Conservation (phyloP, 2,113 vertebrate species). For the Puffinus mauretanicus region DNA sequence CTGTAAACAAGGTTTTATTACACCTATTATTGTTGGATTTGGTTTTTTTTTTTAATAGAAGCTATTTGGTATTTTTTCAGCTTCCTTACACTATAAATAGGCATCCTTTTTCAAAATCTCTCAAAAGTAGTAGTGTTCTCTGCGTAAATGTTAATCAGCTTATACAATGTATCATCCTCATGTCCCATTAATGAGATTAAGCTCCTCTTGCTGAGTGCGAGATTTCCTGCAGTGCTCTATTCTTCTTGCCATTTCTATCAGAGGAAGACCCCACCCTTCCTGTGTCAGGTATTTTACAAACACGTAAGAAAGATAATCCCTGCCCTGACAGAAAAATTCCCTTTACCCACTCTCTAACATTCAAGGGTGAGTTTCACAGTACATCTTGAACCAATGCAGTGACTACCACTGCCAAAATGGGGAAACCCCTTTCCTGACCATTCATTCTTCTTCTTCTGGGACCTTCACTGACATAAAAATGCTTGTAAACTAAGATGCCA, state of each 20-base stretch:
- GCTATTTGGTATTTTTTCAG: background rate
- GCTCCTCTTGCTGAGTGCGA: background rate
- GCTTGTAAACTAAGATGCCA: background rate
- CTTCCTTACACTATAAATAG: background rate
- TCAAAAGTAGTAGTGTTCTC: background rate
- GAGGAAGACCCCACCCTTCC: slow-evolving; percentile 28
- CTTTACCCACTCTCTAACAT: background rate
- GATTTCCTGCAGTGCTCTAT: slow-evolving; percentile 13
- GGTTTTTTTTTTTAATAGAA: background rate
- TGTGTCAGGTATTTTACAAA: background rate
- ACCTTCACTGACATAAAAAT: background rate
- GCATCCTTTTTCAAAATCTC: background rate
- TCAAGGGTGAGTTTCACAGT: background rate
- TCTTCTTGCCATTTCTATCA: background rate
- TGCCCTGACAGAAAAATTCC: background rate
- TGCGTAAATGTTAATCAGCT: slow-evolving; percentile 40
- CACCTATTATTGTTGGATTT: background rate
- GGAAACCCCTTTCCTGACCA: background rate
- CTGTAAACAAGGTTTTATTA: background rate
- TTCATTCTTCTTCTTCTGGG: background rate
- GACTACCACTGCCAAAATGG: background rate
- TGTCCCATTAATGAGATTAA: slow-evolving; percentile 56
- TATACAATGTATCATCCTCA: slow-evolving; percentile 6
- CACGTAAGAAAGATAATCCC: background rate
- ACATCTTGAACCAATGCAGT: background rate